Evolutionary conservation across 2,113 vertebrate species (phyloP), one percentile per base, ranked within the genome.

Genomic region (Zapornia atra): DNA sequence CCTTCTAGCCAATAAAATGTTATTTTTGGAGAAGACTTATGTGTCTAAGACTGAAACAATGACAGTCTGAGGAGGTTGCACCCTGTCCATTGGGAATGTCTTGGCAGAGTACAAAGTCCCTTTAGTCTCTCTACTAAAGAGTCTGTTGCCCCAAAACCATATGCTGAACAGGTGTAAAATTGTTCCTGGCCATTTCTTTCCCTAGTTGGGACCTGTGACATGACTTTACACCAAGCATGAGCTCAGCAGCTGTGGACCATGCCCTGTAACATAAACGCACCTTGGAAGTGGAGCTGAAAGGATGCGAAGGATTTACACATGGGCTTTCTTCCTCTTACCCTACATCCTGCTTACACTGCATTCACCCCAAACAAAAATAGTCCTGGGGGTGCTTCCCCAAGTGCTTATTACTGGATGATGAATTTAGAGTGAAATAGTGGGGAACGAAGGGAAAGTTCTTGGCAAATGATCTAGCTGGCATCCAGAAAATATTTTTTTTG

Each of bases 61-160:
- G 36, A 77, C 22, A 6, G 1, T 4, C 8, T 48, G 31, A 48
- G 26, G 28, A 33, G 26, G 6, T 68, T 3, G 1, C 1, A 2
- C 11, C 29, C 26, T 1, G 1, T 21, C 63, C 22, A 3, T 19
- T 42, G 26, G 28, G 36, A 46, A 88, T 34, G 36, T 69, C 57
- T 73, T 64, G 57, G 33, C 12, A 34, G 40, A 26, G n/a, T 12
- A 77, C 22, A 61, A n/a, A 38, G 7, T 63, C 56, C 12, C 11
- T 8, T 3, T 8, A 11, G n/a, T 12, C 4, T 48, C 34, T 9
- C 13, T 36, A 2, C 0, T 53, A 51, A 70, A 71, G 20, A 29
- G 2, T 7, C 9, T 82, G 20, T 56, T 87, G 14, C n/a, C 59
- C 54, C 21, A 36, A 89, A 72, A 78, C 9, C 6, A 70, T 82